Evolutionary conservation across 2,797 vertebrate species (phyloP), one percentile per base, ranked within the genome.

Genomic region (Oophaga sylvatica): DNA sequence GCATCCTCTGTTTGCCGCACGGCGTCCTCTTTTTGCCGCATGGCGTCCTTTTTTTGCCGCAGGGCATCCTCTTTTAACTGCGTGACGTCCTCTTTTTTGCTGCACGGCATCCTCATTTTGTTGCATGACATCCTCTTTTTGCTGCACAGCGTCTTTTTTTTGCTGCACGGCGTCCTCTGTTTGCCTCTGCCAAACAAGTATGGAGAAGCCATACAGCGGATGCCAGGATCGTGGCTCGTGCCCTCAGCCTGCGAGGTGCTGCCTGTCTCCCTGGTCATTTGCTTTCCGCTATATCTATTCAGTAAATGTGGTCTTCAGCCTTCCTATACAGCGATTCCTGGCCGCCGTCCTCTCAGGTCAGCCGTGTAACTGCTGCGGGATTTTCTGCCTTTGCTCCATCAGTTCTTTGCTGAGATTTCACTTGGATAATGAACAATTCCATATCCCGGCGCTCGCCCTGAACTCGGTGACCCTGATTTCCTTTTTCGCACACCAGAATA

Each of bases 371-470:
- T 19, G 26, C 65, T 31, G n/a, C 22, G 29, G 65, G 65, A 67
- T 67, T 67, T 67, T 68, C 26, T 68, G 26, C 31, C 35, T 73
- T 53, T 76, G 3, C 45, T 76, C 73, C 22, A 53, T 19, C 13
- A 12, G 73, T 48, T 5, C 3, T 76, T 48, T n/a, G 7, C 73
- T 53, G 20, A 48, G 73, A 48, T 76, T 76, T 48, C 13, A n/a
- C 45, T 26, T 76, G 22, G 73, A 76, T 76, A 76, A 53, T n/a
- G 45, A 76, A 53, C 20, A 48, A 76, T 48, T 76, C 41, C 73
- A 76, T 53, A n/a, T 53, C 41, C 73, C 15, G 10, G 3, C n/a
- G 45, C 73, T 76, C 45, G 13, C 20, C 45, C 73, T 76, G 41
- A 76, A n/a, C 73, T 22, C 9, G 45, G 20, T 26, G 45, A 76